Percentiles rank a stretch among this genome's conserved stretches.
Evolutionary conservation across 1,140 invertebrate genomes (phyloP).

Genomic region (Drosophila cardini): DNA sequence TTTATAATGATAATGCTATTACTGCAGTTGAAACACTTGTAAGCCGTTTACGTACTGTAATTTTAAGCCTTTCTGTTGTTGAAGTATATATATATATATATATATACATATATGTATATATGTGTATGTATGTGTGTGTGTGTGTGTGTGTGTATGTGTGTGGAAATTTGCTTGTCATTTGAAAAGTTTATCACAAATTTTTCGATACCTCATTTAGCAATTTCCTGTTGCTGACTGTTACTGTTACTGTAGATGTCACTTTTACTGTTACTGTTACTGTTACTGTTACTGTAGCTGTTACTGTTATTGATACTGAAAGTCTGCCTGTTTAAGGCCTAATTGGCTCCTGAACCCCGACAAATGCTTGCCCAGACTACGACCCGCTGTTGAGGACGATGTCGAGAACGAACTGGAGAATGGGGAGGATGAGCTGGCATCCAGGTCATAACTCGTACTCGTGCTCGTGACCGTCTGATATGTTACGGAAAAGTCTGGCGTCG

Average conservation of each 20-base stretch:
- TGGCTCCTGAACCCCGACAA: conserved; percentile 84
- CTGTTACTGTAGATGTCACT: no score
- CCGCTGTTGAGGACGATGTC: conserved; percentile 58
- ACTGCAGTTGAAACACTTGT: conserved; percentile 68
- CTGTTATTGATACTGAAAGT: conserved; percentile 56
- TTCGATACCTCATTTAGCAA: conserved; percentile 38
- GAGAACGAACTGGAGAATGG: conserved; percentile 31
- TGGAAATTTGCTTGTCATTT: conserved; percentile 67
- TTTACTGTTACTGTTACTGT: no score
- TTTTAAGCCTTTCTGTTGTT: conserved; percentile 55
- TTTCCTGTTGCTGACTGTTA: conserved; percentile 17
- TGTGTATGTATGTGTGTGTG: conserved; percentile 5
- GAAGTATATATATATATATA: no score
- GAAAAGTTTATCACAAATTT: conserved; percentile 79
- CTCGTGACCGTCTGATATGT: conserved; percentile 71
- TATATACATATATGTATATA: no score
- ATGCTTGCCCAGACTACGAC: conserved; percentile 78
- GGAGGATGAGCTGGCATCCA: conserved; percentile 43
- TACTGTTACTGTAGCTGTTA: no score
- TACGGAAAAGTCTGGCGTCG: conserved; percentile 83
- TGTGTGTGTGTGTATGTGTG: conserved; percentile 27
- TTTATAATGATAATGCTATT: conserved; percentile 46
- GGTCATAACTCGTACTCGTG: conserved; percentile 38
- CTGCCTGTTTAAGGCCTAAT: conserved; percentile 66
- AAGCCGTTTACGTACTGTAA: conserved; percentile 60